phyloP scores from a whole-genome alignment of 2,113 vertebrate genomes.

The Poeciliopsis occidentalis region DNA sequence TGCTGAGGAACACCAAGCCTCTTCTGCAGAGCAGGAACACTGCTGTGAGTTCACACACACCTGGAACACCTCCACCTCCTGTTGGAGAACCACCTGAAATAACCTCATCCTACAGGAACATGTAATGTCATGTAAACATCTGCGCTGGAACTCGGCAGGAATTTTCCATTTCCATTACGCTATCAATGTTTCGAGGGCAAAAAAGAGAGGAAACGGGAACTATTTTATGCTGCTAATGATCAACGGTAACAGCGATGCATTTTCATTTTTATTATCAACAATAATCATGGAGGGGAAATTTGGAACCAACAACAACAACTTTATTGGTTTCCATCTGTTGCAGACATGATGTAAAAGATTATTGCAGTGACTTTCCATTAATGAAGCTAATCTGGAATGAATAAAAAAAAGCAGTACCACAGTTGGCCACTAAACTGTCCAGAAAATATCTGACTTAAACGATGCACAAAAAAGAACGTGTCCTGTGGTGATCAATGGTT shows the following conservation, averaged over 20 bases:
- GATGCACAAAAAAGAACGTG: too few relatives aligned
- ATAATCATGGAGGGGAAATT: neutral
- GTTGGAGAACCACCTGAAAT: neutral
- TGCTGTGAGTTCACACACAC: conserved; percentile 82
- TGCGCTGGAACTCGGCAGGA: neutral
- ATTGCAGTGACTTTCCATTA: too few relatives aligned
- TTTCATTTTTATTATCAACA: neutral
- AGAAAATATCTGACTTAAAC: too few relatives aligned
- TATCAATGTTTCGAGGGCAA: neutral
- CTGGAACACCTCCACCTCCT: neutral
- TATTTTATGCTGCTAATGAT: neutral
- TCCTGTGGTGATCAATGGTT: too few relatives aligned
- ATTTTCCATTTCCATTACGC: neutral
- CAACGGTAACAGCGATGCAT: neutral
- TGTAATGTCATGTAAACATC: neutral
- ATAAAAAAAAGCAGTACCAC: too few relatives aligned
- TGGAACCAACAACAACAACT: neutral
- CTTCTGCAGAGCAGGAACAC: conserved; percentile 97
- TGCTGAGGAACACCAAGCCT: conserved; percentile 94
- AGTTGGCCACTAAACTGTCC: too few relatives aligned
- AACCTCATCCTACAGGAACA: neutral
- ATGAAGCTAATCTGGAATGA: too few relatives aligned
- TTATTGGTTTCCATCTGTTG: too few relatives aligned
- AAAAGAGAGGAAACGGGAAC: neutral
- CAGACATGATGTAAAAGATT: too few relatives aligned